Percentiles rank a stretch among this genome's conserved stretches.
phyloP scores from a whole-genome alignment of 2,797 vertebrate genomes.

The Phoeniculus purpureus region DNA sequence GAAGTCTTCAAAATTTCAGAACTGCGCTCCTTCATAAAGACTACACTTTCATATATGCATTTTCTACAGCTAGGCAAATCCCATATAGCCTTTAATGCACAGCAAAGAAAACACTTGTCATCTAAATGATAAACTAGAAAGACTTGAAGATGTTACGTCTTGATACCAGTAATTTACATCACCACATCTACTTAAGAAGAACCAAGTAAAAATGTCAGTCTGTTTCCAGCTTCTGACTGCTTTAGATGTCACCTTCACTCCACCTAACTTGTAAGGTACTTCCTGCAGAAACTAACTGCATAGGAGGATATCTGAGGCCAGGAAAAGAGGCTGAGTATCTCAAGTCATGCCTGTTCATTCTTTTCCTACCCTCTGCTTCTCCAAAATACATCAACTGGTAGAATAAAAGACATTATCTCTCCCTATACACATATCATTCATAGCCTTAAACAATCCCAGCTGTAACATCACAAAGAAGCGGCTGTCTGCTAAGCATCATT shows the following conservation, averaged over 20 bases:
- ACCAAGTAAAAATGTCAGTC: not conserved
- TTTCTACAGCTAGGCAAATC: not conserved
- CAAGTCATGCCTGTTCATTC: not conserved
- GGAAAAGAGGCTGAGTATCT: not conserved
- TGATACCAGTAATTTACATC: not conserved
- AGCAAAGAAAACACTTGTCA: not conserved
- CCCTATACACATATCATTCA: not conserved
- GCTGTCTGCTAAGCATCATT: not conserved
- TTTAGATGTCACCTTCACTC: not conserved
- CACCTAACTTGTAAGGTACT: not conserved
- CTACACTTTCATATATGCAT: not conserved
- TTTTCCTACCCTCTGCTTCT: not conserved
- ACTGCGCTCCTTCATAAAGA: not conserved
- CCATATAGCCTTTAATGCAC: not conserved
- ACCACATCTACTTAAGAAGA: not conserved
- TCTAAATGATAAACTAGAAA: not conserved
- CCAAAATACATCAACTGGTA: not conserved
- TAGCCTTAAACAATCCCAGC: not conserved
- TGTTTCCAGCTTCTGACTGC: not conserved
- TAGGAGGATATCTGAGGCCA: not conserved
- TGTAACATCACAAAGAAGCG: not conserved
- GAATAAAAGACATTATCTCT: not conserved
- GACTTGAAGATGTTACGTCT: not conserved
- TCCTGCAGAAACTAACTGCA: not conserved
- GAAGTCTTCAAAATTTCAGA: not conserved